These are phyloP conservation scores for Gnatocerus cornutus DNA, from an alignment of 2,888 invertebrate species.

Conservation along the genomic window DNA sequence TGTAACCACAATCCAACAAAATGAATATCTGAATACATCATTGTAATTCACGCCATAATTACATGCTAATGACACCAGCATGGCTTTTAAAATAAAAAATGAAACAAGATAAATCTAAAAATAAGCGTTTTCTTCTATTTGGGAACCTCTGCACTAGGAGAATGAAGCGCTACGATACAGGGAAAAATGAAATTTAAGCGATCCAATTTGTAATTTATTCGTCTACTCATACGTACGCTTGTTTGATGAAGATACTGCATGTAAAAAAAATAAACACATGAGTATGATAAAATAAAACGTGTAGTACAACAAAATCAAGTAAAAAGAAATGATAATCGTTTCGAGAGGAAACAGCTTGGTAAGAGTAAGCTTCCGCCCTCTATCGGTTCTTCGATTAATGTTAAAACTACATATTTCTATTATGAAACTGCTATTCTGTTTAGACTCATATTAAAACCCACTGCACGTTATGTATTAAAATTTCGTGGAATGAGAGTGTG, in stretches of 20 bases:
- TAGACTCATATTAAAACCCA: conserved; percentile 5
- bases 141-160: too few species aligned
- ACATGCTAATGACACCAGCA: too few species aligned
- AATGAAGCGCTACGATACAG: neutral
- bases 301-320: neutral
- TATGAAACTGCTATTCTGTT: too few species aligned
- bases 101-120: too few species aligned
- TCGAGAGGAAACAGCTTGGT: neutral
- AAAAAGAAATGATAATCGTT: neutral
- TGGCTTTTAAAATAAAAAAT: too few species aligned
- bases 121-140: too few species aligned
- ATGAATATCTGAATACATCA: too few species aligned
- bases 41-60: too few species aligned
- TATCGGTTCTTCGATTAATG: conserved; percentile 2
- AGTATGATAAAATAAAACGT: conserved; percentile 47
- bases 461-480: neutral
- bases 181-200: conserved; percentile 7
- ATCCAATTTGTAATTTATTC: conserved; percentile 13
- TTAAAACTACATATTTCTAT: too few species aligned
- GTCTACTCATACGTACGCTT: conserved; percentile 70
- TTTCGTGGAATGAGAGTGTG: neutral
- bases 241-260: conserved; percentile 76
- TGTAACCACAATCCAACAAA: too few species aligned
- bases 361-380: conserved; percentile 23
- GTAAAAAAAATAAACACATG: conserved; percentile 52